Base-by-base conservation (phyloP, 2,797 vertebrate genomes). In the Argentina silus region DNA sequence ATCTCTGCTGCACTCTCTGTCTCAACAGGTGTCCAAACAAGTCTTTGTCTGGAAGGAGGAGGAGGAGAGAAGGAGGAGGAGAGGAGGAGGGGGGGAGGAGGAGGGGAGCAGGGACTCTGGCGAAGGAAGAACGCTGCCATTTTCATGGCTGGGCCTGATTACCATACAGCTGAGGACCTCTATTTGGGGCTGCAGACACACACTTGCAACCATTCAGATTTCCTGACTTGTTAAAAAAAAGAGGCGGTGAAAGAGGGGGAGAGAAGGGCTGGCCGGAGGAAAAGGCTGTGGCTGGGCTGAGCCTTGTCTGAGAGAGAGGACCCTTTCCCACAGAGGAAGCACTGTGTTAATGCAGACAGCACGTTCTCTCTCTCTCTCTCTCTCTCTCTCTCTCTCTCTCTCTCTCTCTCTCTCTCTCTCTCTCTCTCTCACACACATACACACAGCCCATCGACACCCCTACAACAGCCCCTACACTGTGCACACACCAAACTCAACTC, bases 1-100 rank as follows among this genome's bases (percentile, higher is more conserved):
- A 94, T 95, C 93, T 95, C 92, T 90, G 91, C 90, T 86, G 89
- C 70, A 88, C 82, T 90, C 89, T 36, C 27, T 4, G 27, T 4
- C 27, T 93, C 93, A 95, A 96, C 95, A 96, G 95, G 95, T 96
- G 95, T 95, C 95, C 93, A 95, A 96, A 96, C 93, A 95, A 92
- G 80, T 92, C 94, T 96, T 96, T 96, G 95, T 96, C 91, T 94
- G 86, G 55, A 83, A 85, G 78, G 86, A 79, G 85, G 81, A 91
- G 89, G 87, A 79, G 71, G 71, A 76, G 79, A 78, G 76, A 4
- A 84, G 78, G 86, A 80, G 86, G 81, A 91, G 89, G 87, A 79
- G 72, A 71, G 77, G 80, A 78, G 76, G 75, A 15, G 66, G 83
- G 78, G 80, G 66, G 55, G 84, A 84, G 78, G 86, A 80, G 86